Conservation (phyloP, 2,797 vertebrate species). For the Hoplostethus mediterraneus region DNA sequence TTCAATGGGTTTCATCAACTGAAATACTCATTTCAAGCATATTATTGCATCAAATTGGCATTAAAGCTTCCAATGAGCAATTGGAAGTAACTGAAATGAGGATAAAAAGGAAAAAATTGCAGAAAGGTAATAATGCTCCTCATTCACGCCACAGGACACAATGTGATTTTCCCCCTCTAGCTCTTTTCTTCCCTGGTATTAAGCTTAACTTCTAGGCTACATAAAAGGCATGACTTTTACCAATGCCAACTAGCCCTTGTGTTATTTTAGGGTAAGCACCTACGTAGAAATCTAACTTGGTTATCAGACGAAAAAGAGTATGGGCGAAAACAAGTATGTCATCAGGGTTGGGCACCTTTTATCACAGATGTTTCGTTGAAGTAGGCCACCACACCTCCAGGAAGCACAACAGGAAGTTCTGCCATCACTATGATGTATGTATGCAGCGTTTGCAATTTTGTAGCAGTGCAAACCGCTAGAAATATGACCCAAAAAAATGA, state of each 20-base stretch:
- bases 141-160: constrained; percentile 13
- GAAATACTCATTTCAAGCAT: constrained; percentile 48
- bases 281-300: constrained; percentile 3
- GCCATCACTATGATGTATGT: background rate
- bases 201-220: constrained; percentile 7
- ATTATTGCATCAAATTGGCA: constrained; percentile 3
- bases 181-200: background rate
- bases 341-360: background rate
- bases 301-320: background rate
- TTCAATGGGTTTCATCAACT: constrained; percentile 67
- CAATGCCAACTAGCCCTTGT: background rate
- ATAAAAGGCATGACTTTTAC: constrained; percentile 42
- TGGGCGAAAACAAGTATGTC: constrained; percentile 7
- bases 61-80: constrained; percentile 14
- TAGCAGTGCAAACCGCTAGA: background rate
- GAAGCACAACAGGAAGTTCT: constrained; percentile 6
- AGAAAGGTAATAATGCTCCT: constrained; percentile 28
- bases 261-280: constrained; percentile 11
- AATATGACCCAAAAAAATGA: background rate
- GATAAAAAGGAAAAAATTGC: constrained; percentile 10
- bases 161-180: background rate
- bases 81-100: constrained; percentile 24
- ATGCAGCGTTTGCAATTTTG: too few relatives aligned
- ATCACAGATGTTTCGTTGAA: constrained; percentile 5
- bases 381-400: background rate